These are phyloP conservation scores for Drosophila varians DNA, from an alignment of 1,140 invertebrate genomes.

Conservation along the genomic window DNA sequence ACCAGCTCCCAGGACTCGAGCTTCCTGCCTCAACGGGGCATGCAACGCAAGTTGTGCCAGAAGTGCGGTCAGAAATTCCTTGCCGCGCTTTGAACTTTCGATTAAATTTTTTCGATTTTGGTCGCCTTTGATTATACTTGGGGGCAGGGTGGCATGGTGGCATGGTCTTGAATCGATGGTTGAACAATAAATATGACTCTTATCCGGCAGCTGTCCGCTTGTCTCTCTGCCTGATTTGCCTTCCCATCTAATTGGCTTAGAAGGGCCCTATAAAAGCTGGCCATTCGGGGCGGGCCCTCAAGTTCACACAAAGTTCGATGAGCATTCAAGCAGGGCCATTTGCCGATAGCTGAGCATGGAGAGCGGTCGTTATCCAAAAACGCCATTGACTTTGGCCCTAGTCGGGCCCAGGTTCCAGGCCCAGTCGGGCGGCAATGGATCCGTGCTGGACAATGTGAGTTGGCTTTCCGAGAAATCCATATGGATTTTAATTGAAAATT, in stretches of 20 bases:
- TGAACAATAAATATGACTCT: constrained; percentile 25
- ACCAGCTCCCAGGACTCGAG: neutral
- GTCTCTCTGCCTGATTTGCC: constrained; percentile 5
- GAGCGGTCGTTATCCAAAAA: constrained; percentile 42
- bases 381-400: constrained; percentile 31
- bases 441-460: constrained; percentile 70
- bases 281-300: neutral
- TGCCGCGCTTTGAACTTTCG: constrained; percentile 19
- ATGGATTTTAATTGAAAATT: no score
- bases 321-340: constrained; percentile 8
- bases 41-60: constrained; percentile 42
- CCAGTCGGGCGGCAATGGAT: constrained; percentile 56
- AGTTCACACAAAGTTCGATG: constrained; percentile 38
- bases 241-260: constrained; percentile 57
- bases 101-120: neutral
- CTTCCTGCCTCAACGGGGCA: neutral
- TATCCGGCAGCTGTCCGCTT: constrained; percentile 39
- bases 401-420: constrained; percentile 55
- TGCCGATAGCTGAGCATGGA: constrained; percentile 57
- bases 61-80: constrained; percentile 55
- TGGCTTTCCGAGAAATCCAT: neutral
- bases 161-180: neutral
- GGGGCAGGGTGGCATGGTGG: no score
- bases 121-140: neutral
- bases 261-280: constrained; percentile 40